These are phyloP conservation scores for Leptobrachium ailaonicum DNA, from an alignment of 2,113 vertebrate species.

Conservation along the genomic window DNA sequence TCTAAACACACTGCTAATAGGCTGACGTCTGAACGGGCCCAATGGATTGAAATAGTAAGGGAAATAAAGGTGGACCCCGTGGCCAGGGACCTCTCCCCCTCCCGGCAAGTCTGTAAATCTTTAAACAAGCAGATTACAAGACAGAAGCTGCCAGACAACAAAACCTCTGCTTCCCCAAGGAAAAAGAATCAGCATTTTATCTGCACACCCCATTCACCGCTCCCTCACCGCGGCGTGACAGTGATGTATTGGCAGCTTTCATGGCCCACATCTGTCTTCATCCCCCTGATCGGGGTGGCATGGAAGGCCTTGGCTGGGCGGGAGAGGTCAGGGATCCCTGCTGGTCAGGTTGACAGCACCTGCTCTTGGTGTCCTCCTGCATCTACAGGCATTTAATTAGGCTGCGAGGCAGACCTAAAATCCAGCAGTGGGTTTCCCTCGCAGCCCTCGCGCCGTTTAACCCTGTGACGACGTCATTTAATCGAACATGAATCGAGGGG, in stretches of 20 bases:
- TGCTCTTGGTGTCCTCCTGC: slow-evolving; percentile 49
- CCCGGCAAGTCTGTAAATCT: slow-evolving; percentile 46
- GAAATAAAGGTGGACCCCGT: neutral
- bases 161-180: slow-evolving; percentile 34
- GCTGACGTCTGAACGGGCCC: no score
- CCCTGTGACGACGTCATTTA: neutral
- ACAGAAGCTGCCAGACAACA: slow-evolving; percentile 48
- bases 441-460: neutral
- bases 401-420: neutral
- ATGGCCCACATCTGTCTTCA: slow-evolving; percentile 60
- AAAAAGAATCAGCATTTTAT: slow-evolving; percentile 50
- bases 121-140: slow-evolving; percentile 49
- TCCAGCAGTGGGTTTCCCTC: neutral
- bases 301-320: slow-evolving; percentile 39
- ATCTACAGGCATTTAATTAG: slow-evolving; percentile 14
- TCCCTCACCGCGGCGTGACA: slow-evolving; percentile 54
- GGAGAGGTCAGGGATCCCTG: slow-evolving; percentile 46
- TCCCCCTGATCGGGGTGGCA: slow-evolving; percentile 52
- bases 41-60: no score
- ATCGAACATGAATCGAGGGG: no score
- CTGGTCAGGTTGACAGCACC: slow-evolving; percentile 60
- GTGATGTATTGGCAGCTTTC: slow-evolving; percentile 61
- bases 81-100: neutral
- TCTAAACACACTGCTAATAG: no score
- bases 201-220: slow-evolving; percentile 34